Percentiles rank a stretch among this genome's conserved stretches.
Conservation (phyloP, 2,797 vertebrate genomes). For the Nannoperca australis region DNA sequence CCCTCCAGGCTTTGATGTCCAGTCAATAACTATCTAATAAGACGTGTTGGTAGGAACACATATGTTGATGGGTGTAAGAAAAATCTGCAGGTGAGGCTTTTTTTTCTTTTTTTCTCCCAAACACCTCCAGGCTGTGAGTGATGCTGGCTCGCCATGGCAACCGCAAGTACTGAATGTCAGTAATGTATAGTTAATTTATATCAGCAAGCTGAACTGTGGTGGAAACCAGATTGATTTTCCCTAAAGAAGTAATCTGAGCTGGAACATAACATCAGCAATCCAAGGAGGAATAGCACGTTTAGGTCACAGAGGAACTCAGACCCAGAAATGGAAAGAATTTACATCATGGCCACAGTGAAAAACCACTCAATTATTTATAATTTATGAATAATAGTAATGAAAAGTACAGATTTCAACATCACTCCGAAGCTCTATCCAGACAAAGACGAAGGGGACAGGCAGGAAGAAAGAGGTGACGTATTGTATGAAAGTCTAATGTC, state of each 20-base stretch:
- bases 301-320: background rate
- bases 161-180: conserved; percentile 32
- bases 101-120: background rate
- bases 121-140: conserved; percentile 47
- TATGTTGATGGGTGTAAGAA: conserved; percentile 37
- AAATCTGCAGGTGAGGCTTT: conserved; percentile 27
- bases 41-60: conserved; percentile 35
- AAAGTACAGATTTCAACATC: conserved; percentile 4
- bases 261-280: background rate
- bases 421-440: conserved; percentile 2
- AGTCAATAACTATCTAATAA: conserved; percentile 62
- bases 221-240: conserved; percentile 13
- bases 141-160: conserved; percentile 69
- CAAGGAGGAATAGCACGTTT: background rate
- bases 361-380: background rate
- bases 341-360: background rate
- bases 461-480: conserved; percentile 30
- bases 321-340: background rate
- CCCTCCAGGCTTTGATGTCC: conserved; percentile 42
- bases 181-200: conserved; percentile 39
- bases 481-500: conserved; percentile 43
- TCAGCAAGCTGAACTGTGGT: background rate
- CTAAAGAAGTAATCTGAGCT: conserved; percentile 32
- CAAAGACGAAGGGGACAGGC: conserved; percentile 12
- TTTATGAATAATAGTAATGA: conserved; percentile 6